phyloP scores from a whole-genome alignment of 2,888 invertebrate species.

The Plusia festucae region DNA sequence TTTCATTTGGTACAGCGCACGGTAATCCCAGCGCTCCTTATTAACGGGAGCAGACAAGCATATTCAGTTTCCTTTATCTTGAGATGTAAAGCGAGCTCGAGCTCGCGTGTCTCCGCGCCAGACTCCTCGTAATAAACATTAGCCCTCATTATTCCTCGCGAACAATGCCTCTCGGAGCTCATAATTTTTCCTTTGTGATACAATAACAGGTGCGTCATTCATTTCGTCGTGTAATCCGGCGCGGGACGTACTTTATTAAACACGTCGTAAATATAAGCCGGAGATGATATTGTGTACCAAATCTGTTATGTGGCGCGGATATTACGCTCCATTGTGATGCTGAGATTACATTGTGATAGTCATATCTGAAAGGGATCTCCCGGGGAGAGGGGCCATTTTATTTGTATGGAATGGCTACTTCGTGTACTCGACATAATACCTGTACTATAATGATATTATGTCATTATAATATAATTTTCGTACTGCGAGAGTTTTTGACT shows the following conservation, averaged over 20 bases:
- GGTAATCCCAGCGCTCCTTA: constrained; percentile 36
- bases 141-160: constrained; percentile 50
- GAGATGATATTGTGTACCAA: constrained; percentile 37
- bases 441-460: background rate
- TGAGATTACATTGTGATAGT: constrained; percentile 22
- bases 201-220: constrained; percentile 49
- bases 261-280: constrained; percentile 31
- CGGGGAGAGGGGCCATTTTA: background rate
- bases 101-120: constrained; percentile 5
- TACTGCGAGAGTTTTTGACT: background rate
- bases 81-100: constrained; percentile 9
- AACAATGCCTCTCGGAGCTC: constrained; percentile 49
- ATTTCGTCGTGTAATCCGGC: constrained; percentile 19
- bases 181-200: constrained; percentile 53
- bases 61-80: constrained; percentile 20
- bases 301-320: constrained; percentile 30
- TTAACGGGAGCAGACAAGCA: constrained; percentile 19
- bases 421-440: background rate
- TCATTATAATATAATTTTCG: background rate
- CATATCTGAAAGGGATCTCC: constrained; percentile 9
- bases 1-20: constrained; percentile 35
- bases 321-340: constrained; percentile 27
- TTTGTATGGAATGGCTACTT: constrained; percentile 1
- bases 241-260: constrained; percentile 46
- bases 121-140: constrained; percentile 45